Evolutionary conservation across 2,113 vertebrate species (phyloP), one percentile per base, ranked within the genome.

Genomic region (Plotosus lineatus): DNA sequence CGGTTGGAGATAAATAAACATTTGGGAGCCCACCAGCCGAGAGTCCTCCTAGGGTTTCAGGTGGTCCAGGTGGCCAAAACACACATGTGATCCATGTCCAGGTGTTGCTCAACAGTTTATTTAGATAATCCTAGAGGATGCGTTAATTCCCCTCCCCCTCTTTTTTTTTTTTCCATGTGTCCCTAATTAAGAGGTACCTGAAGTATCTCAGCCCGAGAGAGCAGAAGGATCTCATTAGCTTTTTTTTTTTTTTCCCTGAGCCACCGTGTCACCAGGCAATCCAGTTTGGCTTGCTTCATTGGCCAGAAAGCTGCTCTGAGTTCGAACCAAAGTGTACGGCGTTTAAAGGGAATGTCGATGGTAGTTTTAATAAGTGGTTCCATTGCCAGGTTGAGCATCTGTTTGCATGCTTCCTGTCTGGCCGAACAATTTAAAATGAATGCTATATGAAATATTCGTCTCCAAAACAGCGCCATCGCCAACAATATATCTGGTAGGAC

Each of bases 161-260:
- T 51, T 77, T 73, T 75, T 78, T 77, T 90, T 77, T 73, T 75
- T 78, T 77, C 89, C 88, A 90, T 88, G 86, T 90, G 88, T 69
- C 71, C 73, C 89, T 92, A 91, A 92, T 92, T 90, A 91, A 90
- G 90, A 79, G 86, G 66, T 79, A 90, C 84, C 89, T 88, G 86
- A 89, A 87, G 86, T 76, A 73, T 19, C 56, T 83, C 68, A 50
- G 75, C 85, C 85, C 85, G 50, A 82, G 86, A 79, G 83, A 88
- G 78, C 74, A 76, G 78, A 85, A 82, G 79, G 78, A 83, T 83
- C 80, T 83, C 68, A 81, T 61, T 61, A 61, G 56, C 73, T 78
- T 63, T 88, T 81, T n/a, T n/a, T n/a, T n/a, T n/a, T n/a, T n/a
- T n/a, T n/a, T n/a, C n/a, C 69, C 82, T 74, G 81, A 82, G 85